Evolutionary conservation across 2,888 invertebrate species (phyloP).

Genomic region (Apotomis capreana): DNA sequence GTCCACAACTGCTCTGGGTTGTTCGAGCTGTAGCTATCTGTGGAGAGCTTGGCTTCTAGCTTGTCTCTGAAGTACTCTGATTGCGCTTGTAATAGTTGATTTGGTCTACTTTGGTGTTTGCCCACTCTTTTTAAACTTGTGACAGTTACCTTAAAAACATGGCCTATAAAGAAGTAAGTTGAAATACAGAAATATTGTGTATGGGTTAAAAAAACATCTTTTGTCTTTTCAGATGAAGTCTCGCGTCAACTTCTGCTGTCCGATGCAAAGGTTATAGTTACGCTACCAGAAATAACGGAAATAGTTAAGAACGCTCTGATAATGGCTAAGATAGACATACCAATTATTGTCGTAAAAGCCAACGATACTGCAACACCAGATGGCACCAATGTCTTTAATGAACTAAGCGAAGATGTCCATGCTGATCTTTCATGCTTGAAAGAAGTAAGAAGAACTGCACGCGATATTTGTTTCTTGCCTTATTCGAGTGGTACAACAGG

Average conservation of each 20-base stretch:
- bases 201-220: conserved; percentile 6
- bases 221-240: conserved; percentile 86
- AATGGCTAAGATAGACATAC: conserved; percentile 76
- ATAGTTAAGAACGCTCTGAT: conserved; percentile 77
- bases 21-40: too few relatives aligned
- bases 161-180: too few relatives aligned
- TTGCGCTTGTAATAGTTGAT: too few relatives aligned
- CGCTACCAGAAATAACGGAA: conserved; percentile 78
- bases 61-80: too few relatives aligned
- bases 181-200: too few relatives aligned
- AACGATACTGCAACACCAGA: conserved; percentile 67
- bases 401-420: conserved; percentile 82
- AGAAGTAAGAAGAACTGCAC: conserved; percentile 68
- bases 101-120: too few relatives aligned
- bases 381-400: conserved; percentile 84
- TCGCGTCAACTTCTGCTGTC: conserved; percentile 85
- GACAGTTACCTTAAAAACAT: too few relatives aligned
- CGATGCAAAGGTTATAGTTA: conserved; percentile 85
- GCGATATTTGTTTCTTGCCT: conserved; percentile 88
- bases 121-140: too few relatives aligned
- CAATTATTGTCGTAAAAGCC: conserved; percentile 79
- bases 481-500: conserved; percentile 96
- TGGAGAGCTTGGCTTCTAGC: too few relatives aligned
- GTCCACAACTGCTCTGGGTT: too few relatives aligned
- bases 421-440: conserved; percentile 82